Conservation (phyloP, 2,888 invertebrate genomes). For the Synergus laeviventris region DNA sequence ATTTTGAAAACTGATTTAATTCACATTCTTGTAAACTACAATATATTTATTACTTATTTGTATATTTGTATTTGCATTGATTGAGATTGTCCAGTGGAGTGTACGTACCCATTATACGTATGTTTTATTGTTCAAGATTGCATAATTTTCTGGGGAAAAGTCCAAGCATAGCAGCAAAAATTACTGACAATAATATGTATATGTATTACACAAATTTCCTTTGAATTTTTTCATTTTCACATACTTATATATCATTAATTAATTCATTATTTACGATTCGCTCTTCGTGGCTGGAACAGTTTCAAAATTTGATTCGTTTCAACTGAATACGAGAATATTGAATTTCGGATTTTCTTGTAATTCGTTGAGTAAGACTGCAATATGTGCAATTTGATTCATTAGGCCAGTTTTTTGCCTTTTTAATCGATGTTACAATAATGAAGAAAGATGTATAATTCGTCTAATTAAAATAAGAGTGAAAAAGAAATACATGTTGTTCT, state of each 20-base stretch:
- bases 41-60: conserved; percentile 6
- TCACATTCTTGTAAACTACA: conserved; percentile 2
- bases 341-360: conserved; percentile 3
- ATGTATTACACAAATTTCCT: background rate
- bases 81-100: conserved; percentile 32
- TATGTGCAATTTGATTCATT: background rate
- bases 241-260: background rate
- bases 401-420: conserved; percentile 16
- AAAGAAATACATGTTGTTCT: background rate
- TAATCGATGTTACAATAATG: conserved; percentile 16
- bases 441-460: background rate
- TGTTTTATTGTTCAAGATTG: background rate
- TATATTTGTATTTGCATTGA: conserved; percentile 6
- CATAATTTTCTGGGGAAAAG: background rate
- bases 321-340: background rate
- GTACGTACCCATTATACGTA: background rate
- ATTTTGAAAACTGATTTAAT: conserved; percentile 21
- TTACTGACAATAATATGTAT: background rate
- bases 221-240: background rate
- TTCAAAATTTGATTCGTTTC: background rate
- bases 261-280: background rate
- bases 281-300: background rate
- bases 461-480: background rate
- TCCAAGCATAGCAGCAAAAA: background rate
- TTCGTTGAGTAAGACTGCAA: conserved; percentile 17